Conservation (phyloP, 2,888 invertebrate species). For the Sinhomidia bicolor region DNA sequence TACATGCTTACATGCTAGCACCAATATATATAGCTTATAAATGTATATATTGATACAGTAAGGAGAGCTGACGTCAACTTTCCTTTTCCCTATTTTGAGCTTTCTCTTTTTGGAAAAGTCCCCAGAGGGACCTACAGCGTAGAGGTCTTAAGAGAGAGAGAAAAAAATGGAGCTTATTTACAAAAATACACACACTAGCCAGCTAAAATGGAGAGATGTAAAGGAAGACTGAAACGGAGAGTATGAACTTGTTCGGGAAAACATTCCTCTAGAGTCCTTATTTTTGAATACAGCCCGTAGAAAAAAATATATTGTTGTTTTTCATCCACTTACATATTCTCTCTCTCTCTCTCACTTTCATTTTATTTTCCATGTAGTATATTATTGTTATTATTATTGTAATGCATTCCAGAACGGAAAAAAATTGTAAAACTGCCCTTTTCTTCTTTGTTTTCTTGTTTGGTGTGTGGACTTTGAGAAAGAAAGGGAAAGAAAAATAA, state of each 20-base stretch:
- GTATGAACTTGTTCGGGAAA: conserved; percentile 25
- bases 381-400: no score
- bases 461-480: conserved; percentile 20
- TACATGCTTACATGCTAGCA: not conserved
- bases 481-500: conserved; percentile 20
- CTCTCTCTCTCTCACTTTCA: conserved; percentile 16
- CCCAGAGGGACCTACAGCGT: conserved; percentile 52
- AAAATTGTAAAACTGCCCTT: not conserved
- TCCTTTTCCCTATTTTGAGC: conserved; percentile 28
- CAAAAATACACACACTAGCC: not conserved
- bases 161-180: conserved; percentile 55
- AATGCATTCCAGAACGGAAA: not conserved
- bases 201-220: conserved; percentile 1
- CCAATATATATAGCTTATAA: no score
- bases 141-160: conserved; percentile 34
- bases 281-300: conserved; percentile 45
- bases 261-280: conserved; percentile 51
- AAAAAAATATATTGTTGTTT: conserved; percentile 28
- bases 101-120: conserved; percentile 39
- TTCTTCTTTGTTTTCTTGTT: conserved; percentile 27
- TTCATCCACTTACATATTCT: not conserved
- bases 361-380: conserved; percentile 25
- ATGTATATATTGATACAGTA: not conserved
- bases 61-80: conserved; percentile 51
- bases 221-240: not conserved